Evolutionary conservation across 1,140 invertebrate genomes (phyloP).

Genomic region (Drosophila nigrodunni): DNA sequence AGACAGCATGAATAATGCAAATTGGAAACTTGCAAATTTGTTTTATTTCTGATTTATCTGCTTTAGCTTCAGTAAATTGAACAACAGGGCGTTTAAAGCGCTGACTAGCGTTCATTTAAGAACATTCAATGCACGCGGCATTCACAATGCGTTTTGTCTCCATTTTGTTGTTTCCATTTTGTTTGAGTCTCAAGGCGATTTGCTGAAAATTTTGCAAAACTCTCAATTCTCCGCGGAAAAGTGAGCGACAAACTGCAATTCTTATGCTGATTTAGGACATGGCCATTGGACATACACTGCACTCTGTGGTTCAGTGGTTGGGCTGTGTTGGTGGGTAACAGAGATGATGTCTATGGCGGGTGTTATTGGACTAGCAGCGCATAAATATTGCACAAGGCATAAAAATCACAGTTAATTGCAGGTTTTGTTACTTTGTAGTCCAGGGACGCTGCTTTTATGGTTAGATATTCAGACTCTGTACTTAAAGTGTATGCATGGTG

Average conservation of each 20-base stretch:
- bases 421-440: slow-evolving; percentile 69
- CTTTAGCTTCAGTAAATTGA: slow-evolving; percentile 27
- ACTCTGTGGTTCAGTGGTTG: not conserved
- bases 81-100: slow-evolving; percentile 53
- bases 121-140: slow-evolving; percentile 14
- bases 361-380: slow-evolving; percentile 42
- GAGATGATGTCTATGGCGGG: slow-evolving; percentile 9
- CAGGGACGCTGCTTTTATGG: slow-evolving; percentile 31
- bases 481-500: too few relatives aligned
- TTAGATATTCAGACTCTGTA: slow-evolving; percentile 6
- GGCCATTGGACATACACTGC: not conserved
- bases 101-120: slow-evolving; percentile 23
- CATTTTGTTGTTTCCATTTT: not conserved
- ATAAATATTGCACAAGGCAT: slow-evolving; percentile 68
- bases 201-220: slow-evolving; percentile 48
- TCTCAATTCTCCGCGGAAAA: slow-evolving; percentile 30
- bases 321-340: not conserved
- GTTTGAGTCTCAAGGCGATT: slow-evolving; percentile 50
- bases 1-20: slow-evolving; percentile 49
- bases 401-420: slow-evolving; percentile 78
- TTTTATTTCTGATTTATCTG: slow-evolving; percentile 6
- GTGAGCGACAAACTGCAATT: slow-evolving; percentile 46
- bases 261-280: slow-evolving; percentile 53
- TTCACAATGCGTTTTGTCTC: slow-evolving; percentile 11
- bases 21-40: slow-evolving; percentile 51